Evolutionary conservation across 2,797 vertebrate genomes (phyloP).

Genomic region (Acipenser ruthenus): DNA sequence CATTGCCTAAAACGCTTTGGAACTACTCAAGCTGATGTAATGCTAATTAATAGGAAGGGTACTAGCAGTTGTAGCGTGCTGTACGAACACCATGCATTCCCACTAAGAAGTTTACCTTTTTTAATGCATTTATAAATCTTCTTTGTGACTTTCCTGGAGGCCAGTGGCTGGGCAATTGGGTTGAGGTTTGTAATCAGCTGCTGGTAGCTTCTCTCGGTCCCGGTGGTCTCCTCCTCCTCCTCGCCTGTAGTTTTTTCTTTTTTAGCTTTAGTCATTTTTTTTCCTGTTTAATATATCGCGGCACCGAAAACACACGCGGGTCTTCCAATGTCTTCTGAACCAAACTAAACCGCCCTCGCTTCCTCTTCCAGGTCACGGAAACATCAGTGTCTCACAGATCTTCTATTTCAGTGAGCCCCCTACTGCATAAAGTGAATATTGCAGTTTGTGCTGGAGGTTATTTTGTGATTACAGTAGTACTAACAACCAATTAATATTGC

Average conservation of each 20-base stretch:
- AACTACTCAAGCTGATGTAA: background rate
- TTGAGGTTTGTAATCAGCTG: conserved; percentile 66
- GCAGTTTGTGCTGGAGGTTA: too few relatives aligned
- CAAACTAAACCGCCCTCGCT: too few relatives aligned
- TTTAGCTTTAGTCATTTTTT: conserved; percentile 21
- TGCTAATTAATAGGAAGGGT: background rate
- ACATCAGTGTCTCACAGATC: too few relatives aligned
- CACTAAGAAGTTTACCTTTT: conserved; percentile 60
- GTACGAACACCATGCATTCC: background rate
- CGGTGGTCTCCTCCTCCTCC: conserved; percentile 28
- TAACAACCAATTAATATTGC: too few relatives aligned
- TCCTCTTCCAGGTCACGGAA: too few relatives aligned
- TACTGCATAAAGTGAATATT: too few relatives aligned
- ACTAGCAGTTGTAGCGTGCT: too few relatives aligned
- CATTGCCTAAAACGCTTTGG: background rate
- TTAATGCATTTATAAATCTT: conserved; percentile 91
- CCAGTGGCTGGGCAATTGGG: conserved; percentile 77
- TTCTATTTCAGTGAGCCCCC: too few relatives aligned
- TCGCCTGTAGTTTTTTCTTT: conserved; percentile 31
- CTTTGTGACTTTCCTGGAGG: conserved; percentile 81
- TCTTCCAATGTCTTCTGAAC: too few relatives aligned
- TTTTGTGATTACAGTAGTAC: too few relatives aligned
- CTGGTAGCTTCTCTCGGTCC: conserved; percentile 43
- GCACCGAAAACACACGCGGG: too few relatives aligned
- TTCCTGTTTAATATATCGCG: background rate